A percentile compares a stretch with the other conserved stretches of the same genome.
phyloP scores from a whole-genome alignment of 2,113 vertebrate species.

The Lagenorhynchus albirostris region DNA sequence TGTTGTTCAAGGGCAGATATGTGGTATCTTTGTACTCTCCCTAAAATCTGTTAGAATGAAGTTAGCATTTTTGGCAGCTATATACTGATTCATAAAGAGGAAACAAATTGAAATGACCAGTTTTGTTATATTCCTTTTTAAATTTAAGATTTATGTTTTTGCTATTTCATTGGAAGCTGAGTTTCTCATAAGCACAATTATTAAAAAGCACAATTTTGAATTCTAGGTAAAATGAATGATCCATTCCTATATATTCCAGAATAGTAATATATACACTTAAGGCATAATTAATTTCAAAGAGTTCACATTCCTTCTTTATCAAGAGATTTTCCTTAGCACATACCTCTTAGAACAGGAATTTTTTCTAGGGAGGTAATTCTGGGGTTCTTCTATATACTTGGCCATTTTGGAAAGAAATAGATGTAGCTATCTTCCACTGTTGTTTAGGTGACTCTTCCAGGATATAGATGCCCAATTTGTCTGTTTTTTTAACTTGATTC shows the following conservation, averaged over 20 bases:
- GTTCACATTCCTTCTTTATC: conserved; percentile 17
- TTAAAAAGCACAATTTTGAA: conserved; percentile 50
- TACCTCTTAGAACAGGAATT: neutral
- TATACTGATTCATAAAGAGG: neutral
- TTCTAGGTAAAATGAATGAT: conserved; percentile 31
- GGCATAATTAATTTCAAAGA: conserved; percentile 15
- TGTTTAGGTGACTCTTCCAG: neutral
- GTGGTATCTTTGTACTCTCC: neutral
- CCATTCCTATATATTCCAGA: neutral
- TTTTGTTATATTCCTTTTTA: neutral
- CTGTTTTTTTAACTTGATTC: neutral
- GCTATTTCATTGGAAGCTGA: neutral
- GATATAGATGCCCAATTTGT: neutral
- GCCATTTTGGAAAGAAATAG: conserved; percentile 4
- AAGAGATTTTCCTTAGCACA: conserved; percentile 29
- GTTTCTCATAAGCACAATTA: neutral
- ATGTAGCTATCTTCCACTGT: neutral
- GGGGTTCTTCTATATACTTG: neutral
- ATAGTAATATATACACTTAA: neutral
- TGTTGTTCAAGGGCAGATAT: neutral
- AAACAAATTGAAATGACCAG: neutral
- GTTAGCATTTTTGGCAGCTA: neutral
- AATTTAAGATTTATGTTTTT: conserved; percentile 39
- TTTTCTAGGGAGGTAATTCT: conserved; percentile 14
- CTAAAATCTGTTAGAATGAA: neutral